A percentile compares a stretch with the other conserved stretches of the same genome.
Evolutionary conservation across 2,113 vertebrate genomes (phyloP).

Genomic region (cattle (Bos taurus)): DNA sequence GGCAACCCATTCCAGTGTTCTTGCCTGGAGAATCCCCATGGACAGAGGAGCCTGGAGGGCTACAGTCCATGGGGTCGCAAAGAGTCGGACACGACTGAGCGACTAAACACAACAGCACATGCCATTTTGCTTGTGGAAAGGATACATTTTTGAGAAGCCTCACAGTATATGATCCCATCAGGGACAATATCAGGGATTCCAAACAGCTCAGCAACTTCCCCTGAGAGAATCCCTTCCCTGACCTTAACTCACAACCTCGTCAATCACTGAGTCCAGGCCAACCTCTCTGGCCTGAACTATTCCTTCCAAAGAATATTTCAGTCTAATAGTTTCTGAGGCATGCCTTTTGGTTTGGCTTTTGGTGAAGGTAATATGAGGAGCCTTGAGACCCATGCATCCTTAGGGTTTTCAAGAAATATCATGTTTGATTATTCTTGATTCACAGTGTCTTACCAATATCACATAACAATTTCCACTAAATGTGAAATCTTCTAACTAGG

Average conservation of each 20-base stretch:
- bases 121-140: neutral
- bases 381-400: constrained; percentile 23
- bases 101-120: neutral
- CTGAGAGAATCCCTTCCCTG: neutral
- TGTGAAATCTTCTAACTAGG: constrained; percentile 32
- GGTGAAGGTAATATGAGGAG: constrained; percentile 56
- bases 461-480: constrained; percentile 41
- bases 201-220: neutral
- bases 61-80: neutral
- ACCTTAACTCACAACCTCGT: neutral
- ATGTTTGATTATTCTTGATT: constrained; percentile 40
- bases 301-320: constrained; percentile 40
- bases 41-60: neutral
- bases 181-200: neutral
- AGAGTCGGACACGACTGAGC: neutral
- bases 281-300: neutral
- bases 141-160: neutral
- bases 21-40: neutral
- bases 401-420: constrained; percentile 54
- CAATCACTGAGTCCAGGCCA: neutral
- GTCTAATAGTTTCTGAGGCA: constrained; percentile 25
- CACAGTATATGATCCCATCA: neutral
- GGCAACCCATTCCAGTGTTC: neutral
- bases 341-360: constrained; percentile 46
- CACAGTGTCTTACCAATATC: neutral